These are phyloP conservation scores for Peucedramus taeniatus DNA, from an alignment of 2,113 vertebrate species.

Conservation along the genomic window DNA sequence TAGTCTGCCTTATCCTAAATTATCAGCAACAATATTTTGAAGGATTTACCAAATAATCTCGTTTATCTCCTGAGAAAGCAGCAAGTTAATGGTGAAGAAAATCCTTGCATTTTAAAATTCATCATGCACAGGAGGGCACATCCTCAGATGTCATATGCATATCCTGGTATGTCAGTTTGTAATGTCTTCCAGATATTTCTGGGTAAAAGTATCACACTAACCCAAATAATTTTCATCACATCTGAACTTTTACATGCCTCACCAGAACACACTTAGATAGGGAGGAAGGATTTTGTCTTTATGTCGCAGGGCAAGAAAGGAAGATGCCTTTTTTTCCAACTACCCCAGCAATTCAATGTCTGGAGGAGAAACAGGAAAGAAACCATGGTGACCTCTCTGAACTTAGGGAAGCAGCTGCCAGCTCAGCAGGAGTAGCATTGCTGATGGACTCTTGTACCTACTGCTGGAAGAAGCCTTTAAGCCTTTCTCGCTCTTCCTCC, in stretches of 20 bases:
- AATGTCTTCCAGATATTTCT: background rate
- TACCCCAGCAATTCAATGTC: slow-evolving; percentile 33
- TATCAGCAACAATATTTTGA: background rate
- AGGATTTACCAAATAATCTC: background rate
- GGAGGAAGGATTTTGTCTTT: slow-evolving; percentile 22
- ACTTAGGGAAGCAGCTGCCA: slow-evolving; percentile 57
- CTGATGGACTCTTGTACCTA: slow-evolving; percentile 3
- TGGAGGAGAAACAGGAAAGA: slow-evolving; percentile 65
- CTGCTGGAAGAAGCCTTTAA: background rate
- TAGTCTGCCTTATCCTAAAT: background rate
- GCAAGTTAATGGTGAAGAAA: background rate
- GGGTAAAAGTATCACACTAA: background rate
- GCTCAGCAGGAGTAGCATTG: slow-evolving; percentile 27
- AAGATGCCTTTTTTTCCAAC: slow-evolving; percentile 35
- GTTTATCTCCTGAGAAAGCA: background rate
- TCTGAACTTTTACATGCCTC: background rate
- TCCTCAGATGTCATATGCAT: background rate
- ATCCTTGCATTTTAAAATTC: background rate
- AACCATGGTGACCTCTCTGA: slow-evolving; percentile 41
- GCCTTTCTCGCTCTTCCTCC: background rate
- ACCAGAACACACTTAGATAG: background rate
- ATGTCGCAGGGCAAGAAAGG: background rate
- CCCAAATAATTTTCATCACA: background rate
- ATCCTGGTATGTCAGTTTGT: background rate
- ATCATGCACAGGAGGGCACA: background rate